Evolutionary conservation across 2,888 invertebrate species (phyloP).

Genomic region (Polydrusus cervinus): DNA sequence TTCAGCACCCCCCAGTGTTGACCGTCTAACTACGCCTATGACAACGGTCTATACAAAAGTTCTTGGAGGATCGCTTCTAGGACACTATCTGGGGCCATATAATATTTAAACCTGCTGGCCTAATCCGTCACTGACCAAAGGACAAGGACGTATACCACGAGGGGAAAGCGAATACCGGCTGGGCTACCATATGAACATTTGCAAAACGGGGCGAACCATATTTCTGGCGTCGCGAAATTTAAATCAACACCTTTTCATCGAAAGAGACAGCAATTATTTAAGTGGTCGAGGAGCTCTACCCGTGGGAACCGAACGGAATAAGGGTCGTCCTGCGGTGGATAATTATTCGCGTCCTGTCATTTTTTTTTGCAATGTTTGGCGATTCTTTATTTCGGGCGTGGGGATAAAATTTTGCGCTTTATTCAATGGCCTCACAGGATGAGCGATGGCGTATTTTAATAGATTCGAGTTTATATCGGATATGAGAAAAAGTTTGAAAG

Average conservation of each 20-base stretch:
- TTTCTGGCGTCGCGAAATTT: constrained; percentile 63
- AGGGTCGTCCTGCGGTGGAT: constrained; percentile 53
- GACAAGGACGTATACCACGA: constrained; percentile 45
- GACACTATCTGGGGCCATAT: neutral
- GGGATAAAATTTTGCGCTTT: constrained; percentile 34
- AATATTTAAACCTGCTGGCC: neutral
- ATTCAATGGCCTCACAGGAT: constrained; percentile 45
- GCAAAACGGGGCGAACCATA: constrained; percentile 61
- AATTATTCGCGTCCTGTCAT: constrained; percentile 53
- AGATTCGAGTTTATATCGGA: constrained; percentile 11
- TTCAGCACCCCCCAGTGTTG: too few species aligned
- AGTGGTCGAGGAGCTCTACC: constrained; percentile 51
- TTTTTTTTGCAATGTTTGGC: constrained; percentile 54
- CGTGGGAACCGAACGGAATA: constrained; percentile 55
- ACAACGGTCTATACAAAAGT: too few species aligned
- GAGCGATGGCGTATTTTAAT: constrained; percentile 29
- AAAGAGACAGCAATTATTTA: constrained; percentile 56
- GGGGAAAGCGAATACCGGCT: constrained; percentile 55
- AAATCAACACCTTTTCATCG: constrained; percentile 63
- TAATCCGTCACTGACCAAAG: constrained; percentile 41
- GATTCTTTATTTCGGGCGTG: constrained; percentile 46
- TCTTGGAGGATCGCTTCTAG: too few species aligned
- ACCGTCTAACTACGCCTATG: too few species aligned
- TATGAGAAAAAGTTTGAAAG: constrained; percentile 14
- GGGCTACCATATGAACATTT: constrained; percentile 60